A percentile compares a stretch with the other conserved stretches of the same genome.
Evolutionary conservation across 1,140 invertebrate genomes (phyloP).

Genomic region (Conopomorpha cramerella): DNA sequence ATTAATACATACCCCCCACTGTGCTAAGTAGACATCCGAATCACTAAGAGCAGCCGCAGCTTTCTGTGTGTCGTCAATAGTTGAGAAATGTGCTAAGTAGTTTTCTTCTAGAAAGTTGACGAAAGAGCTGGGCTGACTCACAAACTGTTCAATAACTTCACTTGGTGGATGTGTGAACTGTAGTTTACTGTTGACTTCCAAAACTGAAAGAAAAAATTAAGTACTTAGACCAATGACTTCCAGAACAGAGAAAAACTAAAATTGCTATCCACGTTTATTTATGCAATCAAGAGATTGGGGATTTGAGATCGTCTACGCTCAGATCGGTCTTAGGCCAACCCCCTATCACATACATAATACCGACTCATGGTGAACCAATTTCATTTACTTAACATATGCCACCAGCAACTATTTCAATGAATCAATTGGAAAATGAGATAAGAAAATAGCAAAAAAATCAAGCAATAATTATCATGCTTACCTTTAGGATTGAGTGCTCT

Average conservation of each 20-base stretch:
- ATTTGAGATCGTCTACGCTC: too few relatives aligned
- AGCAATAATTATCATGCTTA: slow-evolving; percentile 18
- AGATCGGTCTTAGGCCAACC: too few relatives aligned
- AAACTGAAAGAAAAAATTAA: too few relatives aligned
- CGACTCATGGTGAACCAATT: too few relatives aligned
- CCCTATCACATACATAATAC: too few relatives aligned
- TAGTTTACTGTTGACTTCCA: slow-evolving; percentile 23
- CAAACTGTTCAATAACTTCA: slow-evolving; percentile 67
- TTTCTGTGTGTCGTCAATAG: slow-evolving; percentile 58
- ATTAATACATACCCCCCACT: slow-evolving; percentile 70
- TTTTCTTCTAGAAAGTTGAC: slow-evolving; percentile 74
- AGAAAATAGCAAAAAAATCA: slow-evolving; percentile 1
- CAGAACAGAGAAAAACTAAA: too few relatives aligned
- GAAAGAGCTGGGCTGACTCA: slow-evolving; percentile 66
- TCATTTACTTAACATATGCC: too few relatives aligned
- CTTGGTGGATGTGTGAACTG: slow-evolving; percentile 67
- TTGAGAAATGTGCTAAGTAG: slow-evolving; percentile 71
- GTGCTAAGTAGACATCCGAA: slow-evolving; percentile 66
- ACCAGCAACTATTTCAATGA: too few relatives aligned
- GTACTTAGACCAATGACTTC: too few relatives aligned
- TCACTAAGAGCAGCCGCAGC: slow-evolving; percentile 66
- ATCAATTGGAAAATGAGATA: slow-evolving; percentile 19
- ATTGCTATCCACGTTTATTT: too few relatives aligned
- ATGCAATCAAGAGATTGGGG: too few relatives aligned
- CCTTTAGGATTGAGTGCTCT: slow-evolving; percentile 77